A percentile compares a stretch with the other conserved stretches of the same genome.
These are phyloP conservation scores for Episyrphus balteatus DNA, from an alignment of 1,140 invertebrate genomes.

Conservation along the genomic window DNA sequence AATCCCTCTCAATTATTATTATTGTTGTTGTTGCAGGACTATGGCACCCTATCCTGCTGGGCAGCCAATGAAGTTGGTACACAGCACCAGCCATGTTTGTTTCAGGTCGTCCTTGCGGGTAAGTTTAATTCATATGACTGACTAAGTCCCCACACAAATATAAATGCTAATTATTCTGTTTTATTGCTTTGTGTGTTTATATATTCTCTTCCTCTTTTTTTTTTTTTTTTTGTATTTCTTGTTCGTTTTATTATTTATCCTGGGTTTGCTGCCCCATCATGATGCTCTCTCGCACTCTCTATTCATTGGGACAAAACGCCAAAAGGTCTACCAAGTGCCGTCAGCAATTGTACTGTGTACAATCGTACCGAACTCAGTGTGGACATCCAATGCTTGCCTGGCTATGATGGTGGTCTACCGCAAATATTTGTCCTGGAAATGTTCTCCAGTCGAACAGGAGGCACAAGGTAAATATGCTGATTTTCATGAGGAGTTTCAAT, in stretches of 20 bases:
- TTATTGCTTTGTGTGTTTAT: no score
- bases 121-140: conserved; percentile 18
- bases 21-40: conserved; percentile 39
- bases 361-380: conserved; percentile 62
- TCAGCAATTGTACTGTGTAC: conserved; percentile 57
- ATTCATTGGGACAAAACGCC: not conserved
- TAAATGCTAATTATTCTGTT: no score
- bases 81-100: conserved; percentile 64
- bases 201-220: no score
- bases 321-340: conserved; percentile 55
- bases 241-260: no score
- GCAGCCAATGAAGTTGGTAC: conserved; percentile 64
- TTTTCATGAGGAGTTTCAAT: not conserved
- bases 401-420: conserved; percentile 65
- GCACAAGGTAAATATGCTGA: conserved; percentile 30
- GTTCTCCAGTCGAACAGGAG: conserved; percentile 35
- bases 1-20: not conserved
- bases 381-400: conserved; percentile 62
- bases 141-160: not conserved
- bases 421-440: conserved; percentile 66
- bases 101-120: conserved; percentile 67
- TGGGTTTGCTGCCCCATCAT: no score
- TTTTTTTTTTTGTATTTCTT: no score
- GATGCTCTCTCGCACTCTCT: no score
- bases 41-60: conserved; percentile 66